Percentiles rank a stretch among this genome's conserved stretches.
These are phyloP conservation scores for Apomyelois bistriatella DNA, from an alignment of 2,888 invertebrate genomes.

Conservation along the genomic window DNA sequence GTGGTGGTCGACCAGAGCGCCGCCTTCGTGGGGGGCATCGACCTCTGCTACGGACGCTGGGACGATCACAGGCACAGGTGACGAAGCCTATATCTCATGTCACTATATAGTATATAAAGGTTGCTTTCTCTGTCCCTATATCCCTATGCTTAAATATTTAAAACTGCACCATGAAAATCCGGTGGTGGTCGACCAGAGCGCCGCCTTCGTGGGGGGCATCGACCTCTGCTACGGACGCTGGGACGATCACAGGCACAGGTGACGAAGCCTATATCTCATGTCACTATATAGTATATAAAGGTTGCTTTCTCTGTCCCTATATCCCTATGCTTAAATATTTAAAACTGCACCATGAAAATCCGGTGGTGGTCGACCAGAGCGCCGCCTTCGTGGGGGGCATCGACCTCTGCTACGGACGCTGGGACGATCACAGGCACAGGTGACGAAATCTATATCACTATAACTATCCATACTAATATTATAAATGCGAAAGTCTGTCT, in stretches of 20 bases:
- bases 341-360: constrained; percentile 99
- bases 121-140: no score
- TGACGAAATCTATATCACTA: no score
- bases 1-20: constrained; percentile 96
- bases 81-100: no score
- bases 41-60: constrained; percentile 99
- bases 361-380: constrained; percentile 96
- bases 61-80: constrained; percentile 93
- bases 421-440: constrained; percentile 96
- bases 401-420: constrained; percentile 98
- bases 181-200: constrained; percentile 95
- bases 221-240: constrained; percentile 99
- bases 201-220: constrained; percentile 96
- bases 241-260: constrained; percentile 95
- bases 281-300: no score
- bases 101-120: no score
- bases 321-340: no score
- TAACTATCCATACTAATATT: no score
- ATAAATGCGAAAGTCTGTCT: no score
- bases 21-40: constrained; percentile 97
- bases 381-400: constrained; percentile 97
- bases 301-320: no score
- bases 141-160: no score
- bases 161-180: constrained; percentile 99
- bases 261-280: no score